A percentile compares a stretch with the other conserved stretches of the same genome.
Conservation (phyloP, 1,140 invertebrate genomes). For the Sinella curviseta region DNA sequence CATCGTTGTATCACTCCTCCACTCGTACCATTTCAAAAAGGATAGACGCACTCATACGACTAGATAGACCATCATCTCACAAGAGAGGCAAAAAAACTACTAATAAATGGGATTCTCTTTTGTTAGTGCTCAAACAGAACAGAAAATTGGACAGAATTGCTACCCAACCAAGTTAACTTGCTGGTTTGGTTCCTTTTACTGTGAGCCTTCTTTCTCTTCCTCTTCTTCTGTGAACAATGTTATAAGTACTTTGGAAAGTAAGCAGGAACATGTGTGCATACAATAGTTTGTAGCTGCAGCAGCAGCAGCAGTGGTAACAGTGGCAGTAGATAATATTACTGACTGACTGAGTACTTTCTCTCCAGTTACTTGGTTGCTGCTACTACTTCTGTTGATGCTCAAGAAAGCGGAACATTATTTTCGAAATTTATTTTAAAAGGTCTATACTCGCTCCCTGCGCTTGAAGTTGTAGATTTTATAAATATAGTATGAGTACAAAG, state of each 20-base stretch:
- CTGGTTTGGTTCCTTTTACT: no score
- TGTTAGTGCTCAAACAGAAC: not conserved
- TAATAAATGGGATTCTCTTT: not conserved
- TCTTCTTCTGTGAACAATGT: no score
- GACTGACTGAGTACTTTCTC: not conserved
- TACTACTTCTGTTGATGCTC: not conserved
- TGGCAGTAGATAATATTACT: no score
- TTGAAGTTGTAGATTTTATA: not conserved
- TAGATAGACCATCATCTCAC: no score
- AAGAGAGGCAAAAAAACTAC: not conserved
- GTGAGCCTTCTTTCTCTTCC: no score
- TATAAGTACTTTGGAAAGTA: no score
- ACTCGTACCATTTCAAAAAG: no score
- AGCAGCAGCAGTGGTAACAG: not conserved
- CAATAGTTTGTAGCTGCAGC: not conserved
- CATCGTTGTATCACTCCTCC: no score
- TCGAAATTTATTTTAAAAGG: conserved; percentile 6
- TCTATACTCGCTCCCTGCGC: not conserved
- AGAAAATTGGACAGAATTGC: not conserved
- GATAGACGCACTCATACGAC: no score
- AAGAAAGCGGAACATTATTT: conserved; percentile 6
- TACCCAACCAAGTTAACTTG: not conserved
- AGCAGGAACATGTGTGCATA: not conserved
- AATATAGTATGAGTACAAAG: not conserved
- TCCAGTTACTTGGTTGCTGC: not conserved